A percentile compares a stretch with the other conserved stretches of the same genome.
Conservation (phyloP, 2,113 vertebrate species). For the Pseudorhombus dupliciocellatus region DNA sequence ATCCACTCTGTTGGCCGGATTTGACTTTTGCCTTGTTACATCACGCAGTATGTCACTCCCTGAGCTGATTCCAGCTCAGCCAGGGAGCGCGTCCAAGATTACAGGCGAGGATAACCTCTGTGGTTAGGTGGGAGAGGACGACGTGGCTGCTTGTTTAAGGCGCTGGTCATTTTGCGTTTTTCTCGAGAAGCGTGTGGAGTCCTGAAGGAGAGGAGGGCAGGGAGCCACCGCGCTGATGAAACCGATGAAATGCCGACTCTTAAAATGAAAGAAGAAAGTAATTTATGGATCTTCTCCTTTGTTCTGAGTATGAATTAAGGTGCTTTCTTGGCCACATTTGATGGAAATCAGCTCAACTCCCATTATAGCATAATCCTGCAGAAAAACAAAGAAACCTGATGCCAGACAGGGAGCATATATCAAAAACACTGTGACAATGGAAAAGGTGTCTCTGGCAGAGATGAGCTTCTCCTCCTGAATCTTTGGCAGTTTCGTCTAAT, state of each 20-base stretch:
- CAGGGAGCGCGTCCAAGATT: not conserved
- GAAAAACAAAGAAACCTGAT: no score
- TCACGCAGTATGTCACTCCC: constrained; percentile 39
- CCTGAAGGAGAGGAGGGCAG: not conserved
- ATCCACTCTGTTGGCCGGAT: constrained; percentile 29
- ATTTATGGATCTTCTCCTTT: no score
- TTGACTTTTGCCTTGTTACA: constrained; percentile 49
- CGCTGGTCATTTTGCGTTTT: constrained; percentile 45
- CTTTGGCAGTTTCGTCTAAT: not conserved
- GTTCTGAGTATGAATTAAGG: no score
- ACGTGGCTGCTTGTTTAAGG: constrained; percentile 13
- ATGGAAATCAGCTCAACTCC: no score
- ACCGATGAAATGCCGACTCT: no score
- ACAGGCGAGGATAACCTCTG: constrained; percentile 28
- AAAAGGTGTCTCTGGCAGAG: no score
- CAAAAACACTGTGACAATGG: not conserved
- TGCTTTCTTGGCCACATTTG: no score
- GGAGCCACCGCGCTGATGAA: not conserved
- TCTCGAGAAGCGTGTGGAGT: constrained; percentile 21
- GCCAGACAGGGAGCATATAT: not conserved
- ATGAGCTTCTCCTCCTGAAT: not conserved
- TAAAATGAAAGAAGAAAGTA: no score
- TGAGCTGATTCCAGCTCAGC: not conserved
- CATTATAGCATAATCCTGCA: no score
- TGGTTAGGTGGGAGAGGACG: not conserved